Evolutionary conservation across 2,113 vertebrate species (phyloP).

Genomic region (Brachypteracias leptosomus): DNA sequence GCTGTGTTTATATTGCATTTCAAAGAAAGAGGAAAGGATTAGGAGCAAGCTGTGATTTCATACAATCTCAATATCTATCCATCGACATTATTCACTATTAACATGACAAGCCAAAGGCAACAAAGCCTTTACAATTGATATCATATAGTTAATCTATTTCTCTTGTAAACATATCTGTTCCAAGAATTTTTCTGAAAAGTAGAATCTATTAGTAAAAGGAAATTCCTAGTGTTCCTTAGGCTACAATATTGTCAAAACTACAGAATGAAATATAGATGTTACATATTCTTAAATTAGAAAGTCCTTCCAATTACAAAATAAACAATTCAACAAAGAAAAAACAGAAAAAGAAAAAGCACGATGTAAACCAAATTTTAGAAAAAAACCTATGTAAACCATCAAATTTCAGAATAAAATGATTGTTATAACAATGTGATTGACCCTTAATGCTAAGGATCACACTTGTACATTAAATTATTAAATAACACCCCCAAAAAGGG

Average conservation of each 20-base stretch:
- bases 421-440: background rate
- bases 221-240: background rate
- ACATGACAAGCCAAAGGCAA: background rate
- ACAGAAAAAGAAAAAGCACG: background rate
- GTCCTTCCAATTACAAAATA: background rate
- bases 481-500: background rate
- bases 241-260: background rate
- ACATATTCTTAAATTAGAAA: background rate
- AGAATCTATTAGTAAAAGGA: background rate
- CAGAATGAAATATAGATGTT: background rate
- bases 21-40: constrained; percentile 32
- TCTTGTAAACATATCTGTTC: constrained; percentile 6
- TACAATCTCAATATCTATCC: background rate
- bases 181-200: background rate
- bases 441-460: background rate
- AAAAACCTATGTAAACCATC: background rate
- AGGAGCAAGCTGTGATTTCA: constrained; percentile 1
- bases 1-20: constrained; percentile 14
- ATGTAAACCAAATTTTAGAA: background rate
- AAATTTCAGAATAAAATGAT: background rate
- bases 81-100: background rate
- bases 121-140: background rate
- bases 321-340: too few relatives aligned
- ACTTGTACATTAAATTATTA: background rate
- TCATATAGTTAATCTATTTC: background rate